A percentile compares a stretch with the other conserved stretches of the same genome.
Evolutionary conservation across 2,113 vertebrate species (phyloP).

Genomic region (Telmatochromis sp.): DNA sequence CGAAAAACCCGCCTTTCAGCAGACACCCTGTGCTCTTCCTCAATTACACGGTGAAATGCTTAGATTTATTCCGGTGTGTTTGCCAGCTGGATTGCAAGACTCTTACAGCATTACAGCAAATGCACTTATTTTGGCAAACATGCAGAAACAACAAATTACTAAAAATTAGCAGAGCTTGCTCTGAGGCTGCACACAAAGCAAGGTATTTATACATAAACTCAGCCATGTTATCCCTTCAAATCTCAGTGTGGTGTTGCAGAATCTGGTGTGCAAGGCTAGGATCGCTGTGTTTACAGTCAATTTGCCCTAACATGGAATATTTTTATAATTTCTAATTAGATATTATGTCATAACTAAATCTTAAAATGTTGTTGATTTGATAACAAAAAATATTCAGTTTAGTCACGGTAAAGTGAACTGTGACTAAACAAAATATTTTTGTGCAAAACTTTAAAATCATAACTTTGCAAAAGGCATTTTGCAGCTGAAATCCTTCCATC

Average conservation of each 20-base stretch:
- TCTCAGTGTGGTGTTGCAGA: not conserved
- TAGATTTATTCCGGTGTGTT: not conserved
- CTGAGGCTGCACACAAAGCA: not conserved
- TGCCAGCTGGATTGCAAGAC: not conserved
- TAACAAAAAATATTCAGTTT: not conserved
- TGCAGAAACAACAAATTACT: not conserved
- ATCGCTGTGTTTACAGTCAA: not conserved
- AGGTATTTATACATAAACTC: not conserved
- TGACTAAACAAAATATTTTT: too few species aligned
- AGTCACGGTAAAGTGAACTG: too few species aligned
- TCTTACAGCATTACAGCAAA: not conserved
- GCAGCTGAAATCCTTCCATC: too few species aligned
- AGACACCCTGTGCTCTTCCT: not conserved
- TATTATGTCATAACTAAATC: not conserved
- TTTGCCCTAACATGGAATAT: not conserved
- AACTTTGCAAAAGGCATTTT: rapidly evolving
- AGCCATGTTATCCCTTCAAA: not conserved
- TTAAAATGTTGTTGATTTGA: not conserved
- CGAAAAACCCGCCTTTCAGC: not conserved
- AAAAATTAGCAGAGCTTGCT: not conserved
- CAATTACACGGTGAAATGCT: not conserved
- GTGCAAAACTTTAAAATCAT: not conserved
- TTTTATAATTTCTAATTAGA: not conserved
- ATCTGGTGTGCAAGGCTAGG: not conserved
- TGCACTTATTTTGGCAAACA: not conserved